Percentiles rank a stretch among this genome's conserved stretches.
These are phyloP conservation scores for Brachionus sp. DNA, from an alignment of 1,140 invertebrate genomes.

Conservation along the genomic window DNA sequence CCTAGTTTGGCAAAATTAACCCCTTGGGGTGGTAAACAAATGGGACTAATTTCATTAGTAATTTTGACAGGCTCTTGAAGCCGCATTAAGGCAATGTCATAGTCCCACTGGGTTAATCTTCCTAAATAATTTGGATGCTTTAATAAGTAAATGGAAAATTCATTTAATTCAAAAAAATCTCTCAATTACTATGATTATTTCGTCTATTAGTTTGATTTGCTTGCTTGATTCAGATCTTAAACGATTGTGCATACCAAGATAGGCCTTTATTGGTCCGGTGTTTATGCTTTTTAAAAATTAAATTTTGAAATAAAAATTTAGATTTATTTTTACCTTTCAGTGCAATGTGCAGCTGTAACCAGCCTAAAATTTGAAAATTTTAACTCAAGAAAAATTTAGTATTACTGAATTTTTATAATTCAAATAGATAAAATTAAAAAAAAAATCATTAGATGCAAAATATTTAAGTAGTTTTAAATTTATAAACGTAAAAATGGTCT, in stretches of 20 bases:
- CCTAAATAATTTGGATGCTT: slow-evolving; percentile 46
- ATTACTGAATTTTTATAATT: too few species aligned
- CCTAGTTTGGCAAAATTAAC: slow-evolving; percentile 37
- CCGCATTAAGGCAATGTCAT: slow-evolving; percentile 54
- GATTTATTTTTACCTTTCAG: slow-evolving; percentile 34
- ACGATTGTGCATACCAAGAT: slow-evolving; percentile 41
- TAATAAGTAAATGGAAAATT: background rate
- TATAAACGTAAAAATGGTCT: too few species aligned
- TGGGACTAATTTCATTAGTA: slow-evolving; percentile 48
- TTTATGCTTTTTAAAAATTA: background rate
- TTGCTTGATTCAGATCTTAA: slow-evolving; percentile 38
- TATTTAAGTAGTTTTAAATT: too few species aligned
- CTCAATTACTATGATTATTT: slow-evolving; percentile 22
- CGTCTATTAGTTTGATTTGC: background rate
- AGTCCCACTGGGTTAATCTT: slow-evolving; percentile 62
- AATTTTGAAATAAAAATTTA: background rate
- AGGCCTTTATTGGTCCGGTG: slow-evolving; percentile 18
- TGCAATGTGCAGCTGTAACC: slow-evolving; percentile 38
- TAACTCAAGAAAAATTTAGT: background rate
- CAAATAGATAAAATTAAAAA: too few species aligned
- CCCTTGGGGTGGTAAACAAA: slow-evolving; percentile 46
- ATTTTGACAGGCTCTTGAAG: slow-evolving; percentile 45
- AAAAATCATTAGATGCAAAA: too few species aligned
- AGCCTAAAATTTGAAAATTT: background rate
- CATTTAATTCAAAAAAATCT: background rate